A percentile compares a stretch with the other conserved stretches of the same genome.
Conservation (phyloP, 2,888 invertebrate genomes). For the Diadegma fenestrale region DNA sequence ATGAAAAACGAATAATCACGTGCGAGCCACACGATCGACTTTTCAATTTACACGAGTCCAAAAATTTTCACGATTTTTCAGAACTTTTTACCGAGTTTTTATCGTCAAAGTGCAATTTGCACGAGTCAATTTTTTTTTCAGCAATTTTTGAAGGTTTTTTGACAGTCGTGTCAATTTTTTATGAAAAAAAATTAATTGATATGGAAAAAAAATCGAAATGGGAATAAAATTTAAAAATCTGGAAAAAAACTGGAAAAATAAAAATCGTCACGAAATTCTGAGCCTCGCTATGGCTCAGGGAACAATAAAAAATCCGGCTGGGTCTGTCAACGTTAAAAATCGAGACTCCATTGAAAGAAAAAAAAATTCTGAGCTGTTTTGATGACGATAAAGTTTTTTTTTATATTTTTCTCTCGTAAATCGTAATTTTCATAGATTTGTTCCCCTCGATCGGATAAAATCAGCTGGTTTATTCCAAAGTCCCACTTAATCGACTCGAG, state of each 20-base stretch:
- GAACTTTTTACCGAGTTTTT: neutral
- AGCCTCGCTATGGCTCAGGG: too few relatives aligned
- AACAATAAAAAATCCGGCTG: too few relatives aligned
- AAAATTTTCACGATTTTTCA: neutral
- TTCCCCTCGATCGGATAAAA: conserved; percentile 16
- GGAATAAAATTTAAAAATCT: too few relatives aligned
- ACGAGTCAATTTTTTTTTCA: neutral
- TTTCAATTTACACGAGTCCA: too few relatives aligned
- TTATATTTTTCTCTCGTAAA: neutral
- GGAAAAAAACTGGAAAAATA: too few relatives aligned
- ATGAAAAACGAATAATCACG: conserved; percentile 2
- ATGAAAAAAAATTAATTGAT: too few relatives aligned
- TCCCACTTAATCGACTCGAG: neutral
- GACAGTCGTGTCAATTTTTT: neutral
- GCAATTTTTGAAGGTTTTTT: too few relatives aligned
- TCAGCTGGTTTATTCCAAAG: neutral
- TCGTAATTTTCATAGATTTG: neutral
- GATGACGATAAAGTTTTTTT: neutral
- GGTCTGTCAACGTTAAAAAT: too few relatives aligned
- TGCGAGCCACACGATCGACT: neutral
- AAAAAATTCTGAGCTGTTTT: neutral
- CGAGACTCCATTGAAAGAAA: too few relatives aligned
- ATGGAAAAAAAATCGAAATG: too few relatives aligned
- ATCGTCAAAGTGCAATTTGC: neutral
- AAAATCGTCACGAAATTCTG: too few relatives aligned